Percentiles rank a stretch among this genome's conserved stretches.
These are phyloP conservation scores for Bombus affinis DNA, from an alignment of 1,140 invertebrate genomes.

Conservation along the genomic window DNA sequence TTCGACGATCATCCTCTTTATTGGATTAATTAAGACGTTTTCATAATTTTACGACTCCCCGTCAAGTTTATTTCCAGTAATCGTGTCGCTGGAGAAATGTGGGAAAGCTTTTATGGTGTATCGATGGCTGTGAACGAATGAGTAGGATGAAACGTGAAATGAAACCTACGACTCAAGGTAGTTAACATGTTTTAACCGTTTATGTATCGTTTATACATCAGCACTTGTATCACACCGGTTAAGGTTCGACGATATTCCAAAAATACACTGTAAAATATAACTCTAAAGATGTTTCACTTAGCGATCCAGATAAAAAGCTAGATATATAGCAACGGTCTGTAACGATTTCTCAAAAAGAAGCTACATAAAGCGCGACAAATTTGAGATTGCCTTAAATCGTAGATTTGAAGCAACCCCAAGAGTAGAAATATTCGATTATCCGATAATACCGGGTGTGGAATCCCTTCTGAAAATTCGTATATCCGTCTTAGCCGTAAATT, in stretches of 20 bases:
- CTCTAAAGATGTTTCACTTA: neutral
- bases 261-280: neutral
- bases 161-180: too few relatives aligned
- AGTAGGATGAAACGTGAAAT: too few relatives aligned
- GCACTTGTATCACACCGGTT: neutral
- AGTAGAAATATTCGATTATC: neutral
- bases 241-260: neutral
- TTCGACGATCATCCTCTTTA: neutral
- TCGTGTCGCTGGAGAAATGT: too few relatives aligned
- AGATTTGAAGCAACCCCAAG: too few relatives aligned
- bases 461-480: neutral
- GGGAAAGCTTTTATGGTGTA: too few relatives aligned
- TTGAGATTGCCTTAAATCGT: neutral
- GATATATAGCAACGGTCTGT: neutral
- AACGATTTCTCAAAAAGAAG: neutral
- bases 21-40: neutral
- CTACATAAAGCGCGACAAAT: neutral
- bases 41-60: neutral
- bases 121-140: too few relatives aligned
- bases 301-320: neutral
- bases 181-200: too few relatives aligned
- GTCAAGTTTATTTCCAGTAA: too few relatives aligned
- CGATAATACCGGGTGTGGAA: neutral
- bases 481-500: neutral
- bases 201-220: too few relatives aligned